Evolutionary conservation across 2,113 vertebrate species (phyloP), one percentile per base, ranked within the genome.

Genomic region (Cololabis saira): DNA sequence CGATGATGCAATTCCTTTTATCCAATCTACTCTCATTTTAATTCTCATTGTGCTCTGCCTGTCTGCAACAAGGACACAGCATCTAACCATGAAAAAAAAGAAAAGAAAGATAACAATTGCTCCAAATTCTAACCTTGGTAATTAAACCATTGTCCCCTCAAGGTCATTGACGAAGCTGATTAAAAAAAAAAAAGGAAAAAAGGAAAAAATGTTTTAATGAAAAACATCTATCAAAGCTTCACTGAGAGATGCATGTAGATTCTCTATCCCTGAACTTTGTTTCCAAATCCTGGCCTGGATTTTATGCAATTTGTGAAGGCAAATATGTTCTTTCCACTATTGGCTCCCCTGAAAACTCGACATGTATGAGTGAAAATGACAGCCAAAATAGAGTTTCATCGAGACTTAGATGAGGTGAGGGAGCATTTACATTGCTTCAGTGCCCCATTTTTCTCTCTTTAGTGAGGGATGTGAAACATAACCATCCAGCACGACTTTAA

Each of bases 371-470:
- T 74, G 78, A 70, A 83, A 86, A 80, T 71, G 55, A 68, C 72
- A 77, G 55, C 76, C 75, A 76, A 76, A 82, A 69, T 78, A 66
- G 55, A 82, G 76, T 87, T 87, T 83, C 75, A 82, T 76, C 84
- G 77, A 60, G 74, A 76, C 80, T 87, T 53, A 83, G 83, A 87
- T 76, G 78, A 90, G 72, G 76, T 80, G 71, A 63, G 79, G 79
- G 67, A 83, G 63, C 68, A 87, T 89, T 83, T 84, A 83, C 79
- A 87, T 87, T 81, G 75, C 77, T 83, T 89, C 76, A 67, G 81
- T 85, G 82, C 70, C 71, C 57, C 64, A 44, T 56, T 69, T 82
- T 61, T 40, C 44, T 61, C 50, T 59, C 76, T 71, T 85, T 69
- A 76, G 67, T 61, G 68, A 55, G 18, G 71, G 57, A 60, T 75